Evolutionary conservation across 2,888 invertebrate genomes (phyloP).

Genomic region (Pachycephus smyrnensis): DNA sequence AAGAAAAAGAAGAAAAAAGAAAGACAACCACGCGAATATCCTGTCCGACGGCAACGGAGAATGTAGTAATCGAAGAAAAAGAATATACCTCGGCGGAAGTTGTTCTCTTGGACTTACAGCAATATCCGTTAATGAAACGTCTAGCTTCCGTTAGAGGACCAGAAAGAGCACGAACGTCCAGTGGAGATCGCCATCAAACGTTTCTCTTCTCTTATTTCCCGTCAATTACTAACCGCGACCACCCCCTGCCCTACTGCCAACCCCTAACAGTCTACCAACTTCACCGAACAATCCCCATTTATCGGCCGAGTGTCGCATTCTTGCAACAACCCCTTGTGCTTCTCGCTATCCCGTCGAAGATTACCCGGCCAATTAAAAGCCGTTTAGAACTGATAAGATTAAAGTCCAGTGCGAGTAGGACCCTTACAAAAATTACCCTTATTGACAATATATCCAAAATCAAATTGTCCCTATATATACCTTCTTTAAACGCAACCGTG

Average conservation of each 20-base stretch:
- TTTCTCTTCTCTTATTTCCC: slow-evolving; percentile 47
- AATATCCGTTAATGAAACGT: slow-evolving; percentile 55
- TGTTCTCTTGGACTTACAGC: slow-evolving; percentile 29
- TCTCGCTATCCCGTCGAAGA: background rate
- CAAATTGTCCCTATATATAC: background rate
- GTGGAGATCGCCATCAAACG: slow-evolving; percentile 27
- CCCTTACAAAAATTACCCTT: background rate
- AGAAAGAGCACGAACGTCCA: slow-evolving; percentile 22
- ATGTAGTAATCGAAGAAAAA: slow-evolving; percentile 34
- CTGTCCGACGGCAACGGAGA: background rate
- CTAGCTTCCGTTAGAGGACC: slow-evolving; percentile 31
- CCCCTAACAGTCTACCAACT: background rate
- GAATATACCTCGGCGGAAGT: slow-evolving; percentile 22
- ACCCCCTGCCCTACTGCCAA: background rate
- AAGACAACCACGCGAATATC: background rate
- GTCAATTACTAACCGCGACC: slow-evolving; percentile 46
- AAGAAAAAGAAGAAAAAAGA: background rate
- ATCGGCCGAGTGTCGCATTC: background rate
- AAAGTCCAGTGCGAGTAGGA: background rate
- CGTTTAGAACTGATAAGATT: background rate
- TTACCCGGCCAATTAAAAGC: background rate
- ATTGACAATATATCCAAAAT: background rate
- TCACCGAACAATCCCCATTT: background rate
- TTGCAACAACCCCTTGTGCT: background rate
- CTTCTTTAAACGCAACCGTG: no score